A percentile compares a stretch with the other conserved stretches of the same genome.
Evolutionary conservation across 2,113 vertebrate genomes (phyloP).

Genomic region (Spea multiplicata): DNA sequence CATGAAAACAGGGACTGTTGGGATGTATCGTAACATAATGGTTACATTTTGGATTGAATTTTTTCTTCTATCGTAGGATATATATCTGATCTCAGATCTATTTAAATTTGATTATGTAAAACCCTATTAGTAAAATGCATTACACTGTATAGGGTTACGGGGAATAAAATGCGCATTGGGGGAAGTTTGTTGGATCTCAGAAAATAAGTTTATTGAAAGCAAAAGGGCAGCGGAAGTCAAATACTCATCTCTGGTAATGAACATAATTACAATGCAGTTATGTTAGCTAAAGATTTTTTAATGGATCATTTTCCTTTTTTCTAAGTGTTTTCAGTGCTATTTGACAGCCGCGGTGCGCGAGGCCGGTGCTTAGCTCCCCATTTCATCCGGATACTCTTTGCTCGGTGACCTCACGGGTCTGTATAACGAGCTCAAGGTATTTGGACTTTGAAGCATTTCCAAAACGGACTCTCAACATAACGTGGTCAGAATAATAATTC

Average conservation of each 20-base stretch:
- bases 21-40: no score
- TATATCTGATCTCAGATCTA: no score
- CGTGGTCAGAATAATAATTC: no score
- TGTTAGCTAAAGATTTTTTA: constrained; percentile 11
- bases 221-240: constrained; percentile 4
- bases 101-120: no score
- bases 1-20: no score
- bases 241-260: constrained; percentile 6
- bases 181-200: neutral
- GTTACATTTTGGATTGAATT: no score
- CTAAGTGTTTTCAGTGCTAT: neutral
- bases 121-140: no score
- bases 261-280: constrained; percentile 6
- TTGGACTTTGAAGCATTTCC: neutral
- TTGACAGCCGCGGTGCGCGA: neutral
- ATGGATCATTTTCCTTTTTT: neutral
- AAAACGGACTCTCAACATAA: neutral
- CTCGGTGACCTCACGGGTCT: neutral
- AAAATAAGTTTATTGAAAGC: neutral
- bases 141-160: no score
- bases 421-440: neutral
- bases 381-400: neutral
- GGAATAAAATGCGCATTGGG: neutral
- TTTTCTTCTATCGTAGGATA: no score
- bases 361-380: neutral